Conservation (phyloP, 2,888 invertebrate genomes). For the Pheosia gnoma region DNA sequence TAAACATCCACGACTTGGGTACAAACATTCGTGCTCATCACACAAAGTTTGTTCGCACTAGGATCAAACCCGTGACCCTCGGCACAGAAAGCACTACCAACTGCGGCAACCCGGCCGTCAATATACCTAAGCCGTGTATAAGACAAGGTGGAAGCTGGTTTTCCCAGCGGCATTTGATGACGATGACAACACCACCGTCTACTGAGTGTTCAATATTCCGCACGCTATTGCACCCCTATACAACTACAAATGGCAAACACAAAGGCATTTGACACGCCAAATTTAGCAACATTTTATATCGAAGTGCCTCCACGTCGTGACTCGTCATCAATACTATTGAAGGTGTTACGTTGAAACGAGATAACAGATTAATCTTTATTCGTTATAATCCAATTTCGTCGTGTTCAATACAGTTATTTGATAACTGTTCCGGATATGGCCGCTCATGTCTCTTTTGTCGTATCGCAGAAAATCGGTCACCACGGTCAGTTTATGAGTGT, state of each 20-base stretch:
- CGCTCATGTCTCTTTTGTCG: conserved; percentile 38
- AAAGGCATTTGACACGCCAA: neutral
- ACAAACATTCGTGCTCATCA: no score
- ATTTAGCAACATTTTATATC: conserved; percentile 46
- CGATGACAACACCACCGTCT: neutral
- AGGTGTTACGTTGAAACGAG: conserved; percentile 35
- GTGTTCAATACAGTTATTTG: conserved; percentile 41
- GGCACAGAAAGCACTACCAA: no score
- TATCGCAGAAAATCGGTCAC: conserved; percentile 24
- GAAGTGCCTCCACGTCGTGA: conserved; percentile 31
- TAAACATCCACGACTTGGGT: no score
- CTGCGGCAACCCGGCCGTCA: no score
- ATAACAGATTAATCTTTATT: conserved; percentile 45
- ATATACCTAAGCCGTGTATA: no score
- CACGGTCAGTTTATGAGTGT: conserved; percentile 29
- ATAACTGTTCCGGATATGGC: conserved; percentile 47
- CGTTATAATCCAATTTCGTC: conserved; percentile 42
- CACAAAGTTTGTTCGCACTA: no score
- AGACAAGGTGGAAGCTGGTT: no score
- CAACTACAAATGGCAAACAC: no score
- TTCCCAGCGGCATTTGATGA: no score
- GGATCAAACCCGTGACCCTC: no score
- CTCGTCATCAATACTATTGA: conserved; percentile 38
- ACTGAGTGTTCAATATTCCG: neutral
- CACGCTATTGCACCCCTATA: neutral